Evolutionary conservation across 2,113 vertebrate species (phyloP).

Genomic region (Mormoops blainvillei): DNA sequence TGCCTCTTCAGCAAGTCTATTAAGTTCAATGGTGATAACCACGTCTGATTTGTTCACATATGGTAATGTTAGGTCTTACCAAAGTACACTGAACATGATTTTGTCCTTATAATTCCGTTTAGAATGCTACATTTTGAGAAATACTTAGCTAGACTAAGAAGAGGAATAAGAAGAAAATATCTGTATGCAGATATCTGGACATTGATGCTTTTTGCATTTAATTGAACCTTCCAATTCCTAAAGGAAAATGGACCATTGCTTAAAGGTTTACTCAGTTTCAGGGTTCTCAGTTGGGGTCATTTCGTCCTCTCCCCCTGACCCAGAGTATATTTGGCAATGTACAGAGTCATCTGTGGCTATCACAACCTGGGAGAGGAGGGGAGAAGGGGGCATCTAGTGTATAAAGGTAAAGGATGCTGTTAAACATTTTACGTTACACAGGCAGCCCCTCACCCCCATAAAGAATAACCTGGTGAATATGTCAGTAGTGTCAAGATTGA

Average conservation of each 20-base stretch:
- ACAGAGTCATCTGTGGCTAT: background rate
- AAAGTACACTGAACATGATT: background rate
- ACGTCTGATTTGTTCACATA: background rate
- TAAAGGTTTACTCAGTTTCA: background rate
- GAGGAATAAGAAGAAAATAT: background rate
- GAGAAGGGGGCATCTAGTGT: background rate
- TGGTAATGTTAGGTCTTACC: background rate
- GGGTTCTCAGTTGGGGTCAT: background rate
- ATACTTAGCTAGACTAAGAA: background rate
- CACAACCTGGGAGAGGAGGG: background rate
- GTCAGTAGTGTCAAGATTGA: background rate
- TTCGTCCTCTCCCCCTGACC: background rate
- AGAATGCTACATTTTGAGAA: background rate
- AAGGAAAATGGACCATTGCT: background rate
- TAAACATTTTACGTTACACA: background rate
- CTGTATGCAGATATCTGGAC: background rate
- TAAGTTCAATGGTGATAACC: background rate
- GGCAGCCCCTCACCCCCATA: background rate
- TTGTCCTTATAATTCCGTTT: background rate
- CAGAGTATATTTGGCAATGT: background rate
- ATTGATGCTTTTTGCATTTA: background rate
- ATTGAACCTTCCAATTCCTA: background rate
- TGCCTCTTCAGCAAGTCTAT: background rate
- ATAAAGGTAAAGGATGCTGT: background rate
- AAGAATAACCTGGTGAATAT: background rate